phyloP scores from a whole-genome alignment of 2,113 vertebrate genomes.

The Sturnira hondurensis region DNA sequence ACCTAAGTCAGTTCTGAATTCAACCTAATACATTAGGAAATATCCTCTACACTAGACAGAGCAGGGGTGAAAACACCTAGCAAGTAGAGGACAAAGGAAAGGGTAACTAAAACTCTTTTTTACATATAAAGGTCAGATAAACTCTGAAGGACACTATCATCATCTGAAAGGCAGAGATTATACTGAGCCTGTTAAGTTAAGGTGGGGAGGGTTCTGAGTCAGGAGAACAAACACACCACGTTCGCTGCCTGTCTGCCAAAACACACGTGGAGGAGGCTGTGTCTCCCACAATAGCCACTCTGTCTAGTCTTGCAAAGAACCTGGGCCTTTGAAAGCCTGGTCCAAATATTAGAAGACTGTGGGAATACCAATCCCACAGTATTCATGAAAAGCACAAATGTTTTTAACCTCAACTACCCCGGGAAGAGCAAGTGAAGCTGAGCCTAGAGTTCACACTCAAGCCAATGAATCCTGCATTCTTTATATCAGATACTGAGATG shows the following conservation, averaged over 20 bases:
- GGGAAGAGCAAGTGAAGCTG: not conserved
- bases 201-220: slow-evolving; percentile 50
- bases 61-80: not conserved
- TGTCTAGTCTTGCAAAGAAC: slow-evolving; percentile 41
- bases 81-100: slow-evolving; percentile 24
- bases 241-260: slow-evolving; percentile 11
- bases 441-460: not conserved
- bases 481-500: not conserved
- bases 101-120: slow-evolving; percentile 12
- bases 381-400: slow-evolving; percentile 26
- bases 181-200: not conserved
- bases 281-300: not conserved
- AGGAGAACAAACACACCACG: slow-evolving; percentile 10
- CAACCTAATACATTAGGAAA: slow-evolving; percentile 30
- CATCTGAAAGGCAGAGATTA: not conserved
- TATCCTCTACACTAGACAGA: not conserved
- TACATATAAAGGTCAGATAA: slow-evolving; percentile 66
- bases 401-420: not conserved
- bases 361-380: not conserved
- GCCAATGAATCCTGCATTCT: not conserved
- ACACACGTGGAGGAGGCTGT: not conserved
- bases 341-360: slow-evolving; percentile 1
- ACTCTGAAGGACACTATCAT: not conserved
- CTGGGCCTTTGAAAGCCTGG: not conserved
- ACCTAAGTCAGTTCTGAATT: slow-evolving; percentile 3